Evolutionary conservation across 2,797 vertebrate genomes (phyloP).

Genomic region (Spondyliosoma cantharus): DNA sequence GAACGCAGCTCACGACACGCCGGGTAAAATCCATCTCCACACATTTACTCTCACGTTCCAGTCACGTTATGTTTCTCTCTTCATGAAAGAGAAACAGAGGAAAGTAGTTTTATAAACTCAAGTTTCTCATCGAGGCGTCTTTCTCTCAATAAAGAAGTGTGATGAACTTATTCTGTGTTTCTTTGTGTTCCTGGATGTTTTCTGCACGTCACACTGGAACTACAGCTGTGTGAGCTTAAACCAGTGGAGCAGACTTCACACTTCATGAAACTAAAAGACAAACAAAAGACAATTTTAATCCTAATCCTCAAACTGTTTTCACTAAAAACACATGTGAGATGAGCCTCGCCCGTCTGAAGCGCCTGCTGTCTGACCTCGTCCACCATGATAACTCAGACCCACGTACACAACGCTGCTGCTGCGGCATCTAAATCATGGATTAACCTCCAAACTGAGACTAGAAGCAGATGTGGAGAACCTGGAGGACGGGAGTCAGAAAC

Average conservation of each 20-base stretch:
- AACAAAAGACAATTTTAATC: neutral
- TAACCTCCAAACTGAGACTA: constrained; percentile 42
- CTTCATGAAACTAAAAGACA: constrained; percentile 8
- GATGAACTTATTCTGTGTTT: neutral
- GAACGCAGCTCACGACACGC: neutral
- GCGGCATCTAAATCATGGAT: constrained; percentile 28
- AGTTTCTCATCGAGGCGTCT: neutral
- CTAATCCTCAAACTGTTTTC: constrained; percentile 26
- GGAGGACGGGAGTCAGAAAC: neutral
- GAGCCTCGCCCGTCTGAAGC: constrained; percentile 6
- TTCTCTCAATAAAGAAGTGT: neutral
- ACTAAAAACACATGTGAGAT: constrained; percentile 42
- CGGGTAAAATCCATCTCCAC: neutral
- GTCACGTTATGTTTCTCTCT: constrained; percentile 9
- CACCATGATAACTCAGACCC: neutral
- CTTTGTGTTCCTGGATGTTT: neutral
- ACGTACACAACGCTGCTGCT: neutral
- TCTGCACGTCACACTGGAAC: neutral
- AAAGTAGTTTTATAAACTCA: neutral
- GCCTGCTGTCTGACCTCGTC: neutral
- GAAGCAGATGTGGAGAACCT: constrained; percentile 18
- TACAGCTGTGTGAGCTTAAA: neutral
- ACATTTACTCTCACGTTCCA: neutral
- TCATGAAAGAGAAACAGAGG: neutral
- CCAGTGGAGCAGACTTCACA: neutral